These are phyloP conservation scores for Aurelia sp. DNA, from an alignment of 30 jellyfish, hydroid and myxozoan species.

Conservation along the genomic window DNA sequence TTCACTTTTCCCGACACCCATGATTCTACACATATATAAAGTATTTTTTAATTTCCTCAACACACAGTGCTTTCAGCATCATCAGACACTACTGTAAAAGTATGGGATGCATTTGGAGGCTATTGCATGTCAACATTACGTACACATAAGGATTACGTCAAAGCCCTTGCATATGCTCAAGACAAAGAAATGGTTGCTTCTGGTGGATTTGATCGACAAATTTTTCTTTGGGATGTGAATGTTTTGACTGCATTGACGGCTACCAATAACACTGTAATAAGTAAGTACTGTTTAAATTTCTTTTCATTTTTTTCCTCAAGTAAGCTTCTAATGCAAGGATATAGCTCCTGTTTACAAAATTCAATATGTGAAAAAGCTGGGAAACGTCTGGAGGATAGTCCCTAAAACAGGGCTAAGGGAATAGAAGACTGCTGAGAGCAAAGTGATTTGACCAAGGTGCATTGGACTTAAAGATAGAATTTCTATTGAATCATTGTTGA, in stretches of 20 bases:
- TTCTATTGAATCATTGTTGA: too few relatives aligned
- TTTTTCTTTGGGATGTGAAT: slow-evolving; percentile 98
- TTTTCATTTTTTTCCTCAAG: too few relatives aligned
- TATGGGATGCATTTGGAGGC: slow-evolving; percentile 99
- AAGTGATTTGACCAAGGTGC: too few relatives aligned
- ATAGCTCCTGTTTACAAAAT: too few relatives aligned
- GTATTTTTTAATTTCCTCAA: background rate
- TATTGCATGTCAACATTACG: slow-evolving; percentile 98
- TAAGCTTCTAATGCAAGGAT: too few relatives aligned
- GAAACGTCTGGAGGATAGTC: too few relatives aligned
- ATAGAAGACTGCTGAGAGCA: too few relatives aligned
- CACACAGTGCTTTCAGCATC: slow-evolving; percentile 95
- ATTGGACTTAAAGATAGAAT: too few relatives aligned
- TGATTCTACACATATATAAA: too few relatives aligned
- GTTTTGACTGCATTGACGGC: slow-evolving; percentile 97
- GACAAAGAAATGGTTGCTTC: slow-evolving; percentile 98
- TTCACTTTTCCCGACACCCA: too few relatives aligned
- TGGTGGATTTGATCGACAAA: slow-evolving; percentile 98
- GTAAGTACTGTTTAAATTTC: slow-evolving; percentile 41
- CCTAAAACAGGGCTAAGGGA: too few relatives aligned
- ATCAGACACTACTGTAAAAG: slow-evolving; percentile 98
- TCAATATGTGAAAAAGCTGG: too few relatives aligned
- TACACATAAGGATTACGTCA: slow-evolving; percentile 98
- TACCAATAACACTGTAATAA: slow-evolving; percentile 92
- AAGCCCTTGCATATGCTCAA: slow-evolving; percentile 97